Base-by-base conservation (phyloP, 2,888 invertebrate species). In the Bellardia pandia region DNA sequence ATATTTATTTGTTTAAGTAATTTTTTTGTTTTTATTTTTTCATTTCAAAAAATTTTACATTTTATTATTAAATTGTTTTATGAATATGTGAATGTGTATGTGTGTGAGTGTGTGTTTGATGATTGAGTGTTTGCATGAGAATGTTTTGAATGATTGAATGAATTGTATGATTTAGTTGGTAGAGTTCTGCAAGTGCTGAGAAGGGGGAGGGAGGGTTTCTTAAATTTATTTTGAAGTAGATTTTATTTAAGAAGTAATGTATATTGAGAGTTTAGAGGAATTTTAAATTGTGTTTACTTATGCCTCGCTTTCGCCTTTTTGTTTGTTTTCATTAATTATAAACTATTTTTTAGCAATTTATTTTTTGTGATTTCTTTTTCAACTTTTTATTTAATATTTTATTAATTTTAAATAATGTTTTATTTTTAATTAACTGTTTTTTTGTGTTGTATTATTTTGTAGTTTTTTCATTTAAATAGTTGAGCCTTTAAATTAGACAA, bases 361-460 rank as follows among this genome's bases (percentile, higher is more conserved):
- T 75, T 78, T 76, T 72, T 74, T 64, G 30, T 66, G 14, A 6
- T 76, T 76, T 58, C n/a, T 53, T 75, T 79, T 74, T 64, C 14
- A 53, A 60, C 60, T 78, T 76, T 88, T 78, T 83, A 82, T 76
- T 77, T 51, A 62, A 68, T 81, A 75, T 85, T 81, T 82, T 69
- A 68, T 77, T 87, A 77, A 77, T 33, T 66, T 85, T 85, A 56
- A 42, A 66, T 71, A 64, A 78, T 83, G 69, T 51, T 69, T 80
- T 62, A 11, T 68, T 74, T 69, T 77, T 77, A 84, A 81, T 81
- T 81, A 81, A 81, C 69, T 80, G 74, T 82, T 74, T 82, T 82
- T 88, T 88, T 77, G 71, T 53, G 16, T 53, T 72, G 76, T 85
- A 64, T 75, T 81, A 85, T 81, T 88, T 88, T 88, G 82, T 81